Evolutionary conservation across 2,888 invertebrate genomes (phyloP), one percentile per base, ranked within the genome.

Genomic region (Exephanes ischioxanthus): DNA sequence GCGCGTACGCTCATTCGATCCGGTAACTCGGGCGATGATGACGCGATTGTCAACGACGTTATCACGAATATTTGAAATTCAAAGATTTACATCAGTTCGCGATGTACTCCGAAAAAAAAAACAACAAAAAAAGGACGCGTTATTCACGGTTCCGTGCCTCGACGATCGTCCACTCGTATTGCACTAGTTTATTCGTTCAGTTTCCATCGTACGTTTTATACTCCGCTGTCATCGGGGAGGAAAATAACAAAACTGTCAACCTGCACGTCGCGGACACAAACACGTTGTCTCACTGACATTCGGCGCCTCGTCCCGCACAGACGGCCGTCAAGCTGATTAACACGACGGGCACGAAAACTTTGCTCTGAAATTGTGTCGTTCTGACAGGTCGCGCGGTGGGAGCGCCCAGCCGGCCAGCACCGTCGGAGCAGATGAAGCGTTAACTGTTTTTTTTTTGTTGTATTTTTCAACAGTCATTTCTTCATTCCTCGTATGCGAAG

Each of bases 201-300:
- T 37, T 53, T 30, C 16, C 63, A n/a, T 63, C 19, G 48, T 33
- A 41, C n/a, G n/a, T 19, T 5, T 37, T 37, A 63, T 76, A 33
- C 37, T 66, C 63, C 66, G 33, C 33, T 51, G 66, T 66, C 63
- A 33, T 7, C 19, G 22, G 51, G 30, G 26, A 1, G 7, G 5
- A 2, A 19, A 53, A 19, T 2, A 58, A 55, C 22, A 58, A 63
- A 75, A 83, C 83, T 80, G 85, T 85, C 85, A 83, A 83, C 80
- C 66, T 67, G 48, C 79, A 76, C 71, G 66, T 53, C 76, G 33
- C 22, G 61, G 61, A 45, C 16, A 53, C 41, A 41, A 41, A 41
- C 41, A 41, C 41, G 53, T 53, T 26, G 61, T 67, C 41, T 55
- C 80, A 85, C 83, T 73, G 80, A 73, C 80, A 77, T 67, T 76